Percentiles rank a stretch among this genome's conserved stretches.
phyloP scores from a whole-genome alignment of 2,888 invertebrate genomes.

The Hemicrepidius hirtus region DNA sequence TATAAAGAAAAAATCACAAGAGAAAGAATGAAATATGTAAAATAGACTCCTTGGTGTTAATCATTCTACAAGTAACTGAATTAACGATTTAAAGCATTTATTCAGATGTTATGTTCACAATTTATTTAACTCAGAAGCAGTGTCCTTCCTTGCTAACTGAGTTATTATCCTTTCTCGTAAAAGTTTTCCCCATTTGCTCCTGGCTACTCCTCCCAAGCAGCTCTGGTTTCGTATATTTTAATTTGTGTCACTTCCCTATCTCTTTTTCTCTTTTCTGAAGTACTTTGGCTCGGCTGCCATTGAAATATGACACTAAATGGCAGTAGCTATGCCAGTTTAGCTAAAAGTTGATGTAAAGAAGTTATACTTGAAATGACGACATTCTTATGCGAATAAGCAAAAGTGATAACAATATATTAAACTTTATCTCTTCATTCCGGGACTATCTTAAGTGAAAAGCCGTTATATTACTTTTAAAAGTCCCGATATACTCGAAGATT shows the following conservation, averaged over 20 bases:
- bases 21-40: background rate
- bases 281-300: constrained; percentile 48
- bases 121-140: constrained; percentile 63
- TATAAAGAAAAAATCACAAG: no score
- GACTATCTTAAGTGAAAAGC: constrained; percentile 60
- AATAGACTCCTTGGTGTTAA: background rate
- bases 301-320: constrained; percentile 52
- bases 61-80: constrained; percentile 49
- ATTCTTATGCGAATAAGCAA: constrained; percentile 50
- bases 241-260: constrained; percentile 64
- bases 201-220: constrained; percentile 61
- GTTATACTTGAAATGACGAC: constrained; percentile 49
- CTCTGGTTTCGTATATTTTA: constrained; percentile 66
- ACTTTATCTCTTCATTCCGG: constrained; percentile 46
- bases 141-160: constrained; percentile 66
- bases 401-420: constrained; percentile 52
- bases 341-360: constrained; percentile 49
- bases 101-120: constrained; percentile 46
- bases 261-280: constrained; percentile 62
- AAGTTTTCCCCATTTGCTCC: constrained; percentile 66
- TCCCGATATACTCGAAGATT: constrained; percentile 66
- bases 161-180: constrained; percentile 68
- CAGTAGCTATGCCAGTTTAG: constrained; percentile 47
- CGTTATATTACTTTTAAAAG: constrained; percentile 65
- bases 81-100: constrained; percentile 39